A percentile compares a stretch with the other conserved stretches of the same genome.
Conservation (phyloP, 2,113 vertebrate genomes). For the Larimichthys polyactis region DNA sequence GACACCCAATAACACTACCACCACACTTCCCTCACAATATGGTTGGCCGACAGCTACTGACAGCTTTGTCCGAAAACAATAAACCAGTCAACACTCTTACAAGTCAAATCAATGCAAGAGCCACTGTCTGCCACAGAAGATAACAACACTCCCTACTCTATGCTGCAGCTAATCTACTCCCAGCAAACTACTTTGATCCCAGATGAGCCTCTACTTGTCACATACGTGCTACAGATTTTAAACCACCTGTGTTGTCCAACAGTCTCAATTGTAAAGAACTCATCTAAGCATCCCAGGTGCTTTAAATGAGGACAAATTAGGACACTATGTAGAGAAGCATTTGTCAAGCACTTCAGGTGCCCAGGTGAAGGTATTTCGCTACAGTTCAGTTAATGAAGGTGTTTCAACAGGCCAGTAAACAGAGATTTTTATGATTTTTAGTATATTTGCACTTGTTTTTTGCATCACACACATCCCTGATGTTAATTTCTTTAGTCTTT, state of each 20-base stretch:
- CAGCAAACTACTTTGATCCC: not conserved
- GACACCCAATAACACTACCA: not conserved
- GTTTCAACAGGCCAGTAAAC: not conserved
- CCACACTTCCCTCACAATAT: not conserved
- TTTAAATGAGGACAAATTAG: no score
- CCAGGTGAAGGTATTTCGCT: no score
- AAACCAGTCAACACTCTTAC: not conserved
- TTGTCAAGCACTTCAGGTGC: no score
- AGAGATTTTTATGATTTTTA: not conserved
- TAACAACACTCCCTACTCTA: not conserved
- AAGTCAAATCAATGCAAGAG: not conserved
- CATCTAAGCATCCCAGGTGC: no score
- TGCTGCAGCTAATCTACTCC: not conserved
- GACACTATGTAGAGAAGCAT: no score
- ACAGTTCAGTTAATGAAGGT: not conserved
- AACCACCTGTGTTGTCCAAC: no score
- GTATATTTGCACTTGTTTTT: not conserved
- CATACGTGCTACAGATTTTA: not conserved
- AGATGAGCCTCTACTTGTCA: not conserved
- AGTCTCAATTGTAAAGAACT: no score
- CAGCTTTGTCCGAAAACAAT: not conserved
- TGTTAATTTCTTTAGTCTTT: not conserved
- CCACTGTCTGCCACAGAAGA: not conserved
- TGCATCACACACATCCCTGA: not conserved
- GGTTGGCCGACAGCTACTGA: not conserved